Base-by-base conservation (phyloP, 2,888 invertebrate genomes). In the Orthosia cruda region DNA sequence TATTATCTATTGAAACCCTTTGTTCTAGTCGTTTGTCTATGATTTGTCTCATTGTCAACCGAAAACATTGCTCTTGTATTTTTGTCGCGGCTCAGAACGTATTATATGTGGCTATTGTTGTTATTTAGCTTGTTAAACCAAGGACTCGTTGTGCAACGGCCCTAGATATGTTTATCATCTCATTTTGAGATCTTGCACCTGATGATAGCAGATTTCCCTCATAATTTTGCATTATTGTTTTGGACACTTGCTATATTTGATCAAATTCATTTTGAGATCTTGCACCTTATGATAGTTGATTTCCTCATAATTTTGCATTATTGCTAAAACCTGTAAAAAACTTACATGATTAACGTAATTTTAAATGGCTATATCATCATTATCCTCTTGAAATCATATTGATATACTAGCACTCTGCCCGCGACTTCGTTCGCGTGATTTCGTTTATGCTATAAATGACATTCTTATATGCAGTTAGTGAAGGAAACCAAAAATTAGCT, bases 1-100 rank as follows among this genome's bases (percentile, higher is more conserved):
- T 94, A 95, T 96, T 95, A 90, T 95, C 94, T 94, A 94, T 93
- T 93, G 89, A 92, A 94, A 91, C 93, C 94, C 93, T 95, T 96
- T 96, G 96, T 96, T 93, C 92, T 92, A 90, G 86, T 87, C 91
- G 92, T 92, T 93, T 93, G 91, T 91, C 89, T 90, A 90, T 88
- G 87, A 89, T 88, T 87, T 87, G 92, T 92, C 90, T 94, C 92
- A 94, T 94, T 95, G 95, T 93, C 89, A 92, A 92, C 88, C 87
- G 89, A 94, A 94, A 94, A 95, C 95, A 95, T 93, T 88, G 90
- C 91, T 89, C 87, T 92, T 92, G 92, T 93, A 92, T 91, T 91
- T 92, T 90, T 80, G 90, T 89, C 84, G 88, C 73, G 83, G 86
- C 86, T 88, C 88, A 86, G 90, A 92, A 91, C 91, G 91, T 84